phyloP scores from a whole-genome alignment of 2,797 vertebrate species.

The Lates japonicus region DNA sequence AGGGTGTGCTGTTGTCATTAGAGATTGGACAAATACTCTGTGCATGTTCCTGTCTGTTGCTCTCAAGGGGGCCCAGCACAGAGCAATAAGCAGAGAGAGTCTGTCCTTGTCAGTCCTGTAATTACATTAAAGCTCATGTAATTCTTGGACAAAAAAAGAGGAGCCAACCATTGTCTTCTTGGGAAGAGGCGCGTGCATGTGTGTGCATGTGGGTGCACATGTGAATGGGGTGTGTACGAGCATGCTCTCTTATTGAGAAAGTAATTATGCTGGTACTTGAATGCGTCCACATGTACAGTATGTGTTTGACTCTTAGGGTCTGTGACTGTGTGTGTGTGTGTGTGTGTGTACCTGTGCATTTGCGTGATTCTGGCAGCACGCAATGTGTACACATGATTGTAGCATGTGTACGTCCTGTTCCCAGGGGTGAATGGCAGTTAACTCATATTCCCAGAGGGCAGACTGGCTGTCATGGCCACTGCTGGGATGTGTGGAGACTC shows the following conservation, averaged over 20 bases:
- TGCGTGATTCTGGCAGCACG: conserved; percentile 12
- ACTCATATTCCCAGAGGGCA: conserved; percentile 57
- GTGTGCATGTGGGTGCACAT: not conserved
- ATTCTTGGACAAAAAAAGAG: conserved; percentile 72
- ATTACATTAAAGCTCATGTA: conserved; percentile 84
- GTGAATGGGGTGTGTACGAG: conserved; percentile 11
- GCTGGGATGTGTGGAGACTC: conserved; percentile 59
- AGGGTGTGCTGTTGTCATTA: conserved; percentile 80
- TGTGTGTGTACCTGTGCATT: not conserved
- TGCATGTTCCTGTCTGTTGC: conserved; percentile 68
- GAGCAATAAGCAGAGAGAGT: conserved; percentile 79
- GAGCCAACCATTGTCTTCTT: conserved; percentile 42
- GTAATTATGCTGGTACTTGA: not conserved
- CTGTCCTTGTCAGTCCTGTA: conserved; percentile 84
- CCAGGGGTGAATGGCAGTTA: conserved; percentile 57
- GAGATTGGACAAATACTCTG: conserved; percentile 81
- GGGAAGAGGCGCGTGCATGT: conserved; percentile 12
- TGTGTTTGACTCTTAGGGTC: conserved; percentile 7
- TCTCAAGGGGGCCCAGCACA: conserved; percentile 70
- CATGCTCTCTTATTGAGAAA: conserved; percentile 7
- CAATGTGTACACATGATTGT: conserved; percentile 14
- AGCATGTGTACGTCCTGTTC: conserved; percentile 44
- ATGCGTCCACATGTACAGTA: conserved; percentile 1
- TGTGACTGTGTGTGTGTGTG: conserved; percentile 4
- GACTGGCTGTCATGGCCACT: conserved; percentile 73